Evolutionary conservation across 1,140 invertebrate genomes (phyloP), one percentile per base, ranked within the genome.

Genomic region (Macrobrachium rosenbergii): DNA sequence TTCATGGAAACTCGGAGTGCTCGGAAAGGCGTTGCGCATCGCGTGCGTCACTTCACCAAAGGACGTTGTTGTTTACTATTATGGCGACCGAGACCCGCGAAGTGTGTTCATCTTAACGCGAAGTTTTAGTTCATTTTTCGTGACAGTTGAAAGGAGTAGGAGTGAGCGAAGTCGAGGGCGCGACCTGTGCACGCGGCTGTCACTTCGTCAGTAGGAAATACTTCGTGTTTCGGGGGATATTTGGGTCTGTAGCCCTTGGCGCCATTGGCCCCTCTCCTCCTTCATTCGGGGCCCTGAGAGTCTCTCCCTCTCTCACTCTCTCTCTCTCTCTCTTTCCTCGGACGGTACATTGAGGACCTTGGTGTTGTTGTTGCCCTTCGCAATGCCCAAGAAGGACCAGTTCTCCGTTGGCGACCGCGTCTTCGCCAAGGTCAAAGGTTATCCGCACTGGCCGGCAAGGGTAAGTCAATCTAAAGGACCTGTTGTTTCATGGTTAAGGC

Each of bases 361-460:
- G 28, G 1, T 37, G 3, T 3, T 37, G 28, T 37, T 37, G 3
- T 3, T 37, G 28, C 3, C 28, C 1, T 82, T 60, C 67, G 77
- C 60, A 63, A 87, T 87, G 85, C 85, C 85, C 28, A 87, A 87
- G 43, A 81, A 28, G 28, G 85, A 87, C 69, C 67, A 81, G 19
- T 87, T 87, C 21, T 81, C 81, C 52, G 64, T 77, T 11, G 85
- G 85, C 21, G 85, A 87, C 37, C n/a, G 69, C 0, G 79, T 87
- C n/a, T 87, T 87, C 43, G 85, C 85, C 78, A 87, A 87, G 85
- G 85, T 87, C 8, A 87, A 87, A 63, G 85, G 85, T 8, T 87
- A 87, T 28, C 85, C 85, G 19, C 78, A 87, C 60, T 87, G 85
- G 85, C 85, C 85, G 28, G 85, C 85, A 5, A 87, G 78, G 85